A percentile compares a stretch with the other conserved stretches of the same genome.
Conservation (phyloP, 2,888 invertebrate species). For the Nephrocerus scutellatus region DNA sequence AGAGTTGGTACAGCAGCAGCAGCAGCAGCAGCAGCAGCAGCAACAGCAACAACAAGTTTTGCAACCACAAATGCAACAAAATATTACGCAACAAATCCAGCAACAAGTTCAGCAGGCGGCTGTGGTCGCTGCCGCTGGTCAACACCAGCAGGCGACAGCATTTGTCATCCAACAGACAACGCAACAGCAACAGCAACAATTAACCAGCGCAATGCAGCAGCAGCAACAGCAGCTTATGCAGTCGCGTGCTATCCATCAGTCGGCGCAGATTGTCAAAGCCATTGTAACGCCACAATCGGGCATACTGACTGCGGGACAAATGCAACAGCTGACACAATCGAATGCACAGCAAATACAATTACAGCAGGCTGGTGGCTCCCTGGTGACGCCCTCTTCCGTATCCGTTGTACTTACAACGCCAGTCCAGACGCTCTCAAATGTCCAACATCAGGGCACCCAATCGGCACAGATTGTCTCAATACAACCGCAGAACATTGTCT, state of each 20-base stretch:
- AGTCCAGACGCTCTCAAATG: conserved; percentile 38
- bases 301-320: conserved; percentile 46
- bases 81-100: conserved; percentile 15
- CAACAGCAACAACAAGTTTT: conserved; percentile 17
- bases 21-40: conserved; percentile 29
- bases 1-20: conserved; percentile 35
- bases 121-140: conserved; percentile 19
- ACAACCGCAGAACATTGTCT: conserved; percentile 39
- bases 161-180: conserved; percentile 10
- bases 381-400: conserved; percentile 38
- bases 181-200: conserved; percentile 21
- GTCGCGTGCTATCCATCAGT: conserved; percentile 38
- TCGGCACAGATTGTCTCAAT: conserved; percentile 44
- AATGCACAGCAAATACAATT: conserved; percentile 36
- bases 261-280: conserved; percentile 44
- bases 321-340: conserved; percentile 48
- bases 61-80: conserved; percentile 19
- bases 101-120: conserved; percentile 18
- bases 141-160: conserved; percentile 24
- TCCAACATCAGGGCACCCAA: conserved; percentile 24
- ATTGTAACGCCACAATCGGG: conserved; percentile 40
- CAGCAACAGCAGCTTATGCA: conserved; percentile 37
- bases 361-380: conserved; percentile 30
- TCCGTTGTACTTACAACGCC: conserved; percentile 47
- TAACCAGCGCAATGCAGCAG: conserved; percentile 28